Evolutionary conservation across 1,140 invertebrate species (phyloP).

Genomic region (Venustaconcha ellipsiformis): DNA sequence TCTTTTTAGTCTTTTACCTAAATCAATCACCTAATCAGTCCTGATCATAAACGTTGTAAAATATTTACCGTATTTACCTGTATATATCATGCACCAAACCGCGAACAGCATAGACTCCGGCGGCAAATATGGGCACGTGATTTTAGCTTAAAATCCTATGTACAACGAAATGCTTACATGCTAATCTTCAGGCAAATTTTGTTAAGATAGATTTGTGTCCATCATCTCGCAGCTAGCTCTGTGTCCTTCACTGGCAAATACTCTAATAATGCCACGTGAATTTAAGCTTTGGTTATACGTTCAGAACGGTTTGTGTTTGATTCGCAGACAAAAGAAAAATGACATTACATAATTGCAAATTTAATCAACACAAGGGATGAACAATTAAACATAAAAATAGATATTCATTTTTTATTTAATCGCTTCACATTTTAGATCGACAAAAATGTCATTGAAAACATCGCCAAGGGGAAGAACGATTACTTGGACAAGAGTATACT

Average conservation of each 20-base stretch:
- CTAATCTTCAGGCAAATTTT: too few relatives aligned
- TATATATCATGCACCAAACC: too few relatives aligned
- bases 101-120: too few relatives aligned
- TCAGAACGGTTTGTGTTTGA: not conserved
- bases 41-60: too few relatives aligned
- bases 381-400: not conserved
- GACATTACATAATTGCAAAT: not conserved
- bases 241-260: not conserved
- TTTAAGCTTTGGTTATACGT: not conserved
- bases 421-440: slow-evolving; percentile 21
- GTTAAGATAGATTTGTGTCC: too few relatives aligned
- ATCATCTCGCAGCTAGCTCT: too few relatives aligned
- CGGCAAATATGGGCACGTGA: too few relatives aligned
- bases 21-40: too few relatives aligned
- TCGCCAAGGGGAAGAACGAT: slow-evolving; percentile 28
- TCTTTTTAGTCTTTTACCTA: too few relatives aligned
- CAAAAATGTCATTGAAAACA: slow-evolving; percentile 27
- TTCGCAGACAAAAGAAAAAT: not conserved
- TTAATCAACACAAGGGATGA: not conserved
- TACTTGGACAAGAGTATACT: slow-evolving; percentile 26
- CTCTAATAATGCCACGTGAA: not conserved
- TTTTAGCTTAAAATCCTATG: too few relatives aligned
- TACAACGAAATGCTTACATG: too few relatives aligned
- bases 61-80: too few relatives aligned
- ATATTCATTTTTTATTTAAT: not conserved